Conservation (phyloP, 2,113 vertebrate genomes). For the Heloderma charlesbogerti region DNA sequence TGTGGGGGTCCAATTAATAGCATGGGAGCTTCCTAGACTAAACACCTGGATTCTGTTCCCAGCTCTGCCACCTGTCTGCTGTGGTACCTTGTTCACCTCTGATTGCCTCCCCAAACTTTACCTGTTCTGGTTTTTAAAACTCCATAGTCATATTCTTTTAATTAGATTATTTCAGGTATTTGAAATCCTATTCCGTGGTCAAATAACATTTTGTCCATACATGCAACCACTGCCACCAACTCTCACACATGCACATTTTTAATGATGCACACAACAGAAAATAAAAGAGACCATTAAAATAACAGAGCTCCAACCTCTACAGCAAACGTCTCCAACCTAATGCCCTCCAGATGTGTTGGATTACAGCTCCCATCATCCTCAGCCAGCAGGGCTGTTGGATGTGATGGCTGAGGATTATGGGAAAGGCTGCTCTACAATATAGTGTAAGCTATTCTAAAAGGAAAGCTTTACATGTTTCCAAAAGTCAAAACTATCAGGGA, state of each 20-base stretch:
- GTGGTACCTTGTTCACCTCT: not conserved
- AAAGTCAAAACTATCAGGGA: not conserved
- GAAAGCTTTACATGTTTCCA: not conserved
- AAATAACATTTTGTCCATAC: not conserved
- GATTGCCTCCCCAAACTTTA: not conserved
- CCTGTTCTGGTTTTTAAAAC: not conserved
- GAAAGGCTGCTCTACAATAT: not conserved
- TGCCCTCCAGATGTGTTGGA: not conserved
- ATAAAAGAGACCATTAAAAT: not conserved
- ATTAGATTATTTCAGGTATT: not conserved
- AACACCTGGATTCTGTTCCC: conserved; percentile 27
- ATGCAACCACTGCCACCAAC: not conserved
- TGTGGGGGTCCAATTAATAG: conserved; percentile 35
- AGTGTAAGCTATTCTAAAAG: not conserved
- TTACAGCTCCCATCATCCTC: not conserved
- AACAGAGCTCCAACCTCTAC: not conserved
- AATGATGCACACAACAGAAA: not conserved
- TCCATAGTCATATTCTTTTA: not conserved
- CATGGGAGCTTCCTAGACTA: conserved; percentile 25
- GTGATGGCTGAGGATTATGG: not conserved
- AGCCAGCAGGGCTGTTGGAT: too few species aligned
- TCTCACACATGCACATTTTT: not conserved
- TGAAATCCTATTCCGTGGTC: too few species aligned
- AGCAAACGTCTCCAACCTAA: not conserved
- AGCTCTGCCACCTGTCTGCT: not conserved